Percentiles rank a stretch among this genome's conserved stretches.
Evolutionary conservation across 2,888 invertebrate species (phyloP).

Genomic region (Sarcophaga caerulescens): DNA sequence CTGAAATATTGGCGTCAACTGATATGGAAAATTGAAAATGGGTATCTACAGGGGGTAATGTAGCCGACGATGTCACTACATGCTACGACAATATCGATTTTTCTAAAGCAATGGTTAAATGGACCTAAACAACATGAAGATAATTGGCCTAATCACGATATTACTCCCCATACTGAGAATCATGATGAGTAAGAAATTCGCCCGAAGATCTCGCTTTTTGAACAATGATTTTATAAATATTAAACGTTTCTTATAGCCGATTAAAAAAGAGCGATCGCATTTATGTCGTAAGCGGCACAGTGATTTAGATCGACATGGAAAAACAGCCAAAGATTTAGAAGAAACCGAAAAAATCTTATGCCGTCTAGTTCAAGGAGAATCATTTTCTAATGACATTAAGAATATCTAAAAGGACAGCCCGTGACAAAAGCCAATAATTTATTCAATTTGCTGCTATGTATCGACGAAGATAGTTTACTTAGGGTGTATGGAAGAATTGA

Average conservation of each 20-base stretch:
- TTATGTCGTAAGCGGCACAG: not conserved
- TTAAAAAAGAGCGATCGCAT: no score
- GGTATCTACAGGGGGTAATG: conserved; percentile 12
- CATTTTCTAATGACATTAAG: not conserved
- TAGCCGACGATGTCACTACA: conserved; percentile 34
- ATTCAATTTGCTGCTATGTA: not conserved
- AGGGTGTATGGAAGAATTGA: conserved; percentile 49
- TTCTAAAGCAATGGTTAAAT: conserved; percentile 10
- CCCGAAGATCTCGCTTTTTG: not conserved
- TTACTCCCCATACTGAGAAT: not conserved
- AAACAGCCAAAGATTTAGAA: not conserved
- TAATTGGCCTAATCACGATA: conserved; percentile 14
- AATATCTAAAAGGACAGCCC: conserved; percentile 2
- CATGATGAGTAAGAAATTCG: conserved; percentile 26
- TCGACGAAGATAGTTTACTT: not conserved
- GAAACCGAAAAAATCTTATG: not conserved
- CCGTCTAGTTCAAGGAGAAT: not conserved
- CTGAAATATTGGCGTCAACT: conserved; percentile 36
- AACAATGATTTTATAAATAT: conserved; percentile 13
- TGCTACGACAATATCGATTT: conserved; percentile 29
- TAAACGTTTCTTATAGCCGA: no score
- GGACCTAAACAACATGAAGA: conserved; percentile 28
- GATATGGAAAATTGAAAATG: conserved; percentile 30
- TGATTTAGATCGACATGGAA: conserved; percentile 5
- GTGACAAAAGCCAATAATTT: conserved; percentile 11